Conservation (phyloP, 2,797 vertebrate genomes). For the Nasua narica region DNA sequence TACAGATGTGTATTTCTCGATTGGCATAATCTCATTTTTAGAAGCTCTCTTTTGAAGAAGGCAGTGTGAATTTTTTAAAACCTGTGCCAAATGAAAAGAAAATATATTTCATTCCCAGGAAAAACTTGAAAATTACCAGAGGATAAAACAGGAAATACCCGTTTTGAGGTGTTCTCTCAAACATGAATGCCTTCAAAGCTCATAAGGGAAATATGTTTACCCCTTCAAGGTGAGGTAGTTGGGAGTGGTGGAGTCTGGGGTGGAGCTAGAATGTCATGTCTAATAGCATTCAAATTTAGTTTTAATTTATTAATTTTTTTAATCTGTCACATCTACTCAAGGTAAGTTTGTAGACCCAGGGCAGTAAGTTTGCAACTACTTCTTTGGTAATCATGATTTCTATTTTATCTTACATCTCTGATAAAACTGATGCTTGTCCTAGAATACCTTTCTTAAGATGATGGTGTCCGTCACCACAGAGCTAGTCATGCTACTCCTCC, state of each 20-base stretch:
- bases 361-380: background rate
- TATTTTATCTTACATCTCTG: background rate
- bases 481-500: background rate
- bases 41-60: conserved; percentile 1
- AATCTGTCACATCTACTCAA: background rate
- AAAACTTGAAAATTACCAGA: background rate
- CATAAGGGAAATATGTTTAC: background rate
- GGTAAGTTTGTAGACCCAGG: background rate
- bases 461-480: background rate
- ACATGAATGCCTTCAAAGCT: background rate
- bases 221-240: background rate
- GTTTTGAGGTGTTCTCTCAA: background rate
- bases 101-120: background rate
- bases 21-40: background rate
- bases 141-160: background rate
- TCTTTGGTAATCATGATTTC: background rate
- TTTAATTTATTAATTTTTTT: background rate
- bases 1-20: background rate
- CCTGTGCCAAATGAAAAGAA: background rate
- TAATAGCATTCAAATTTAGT: background rate
- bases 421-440: background rate
- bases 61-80: background rate
- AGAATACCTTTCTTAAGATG: background rate
- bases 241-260: background rate
- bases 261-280: background rate